Base-by-base conservation (phyloP, 1,140 invertebrate species). In the Phthorimaea operculella region DNA sequence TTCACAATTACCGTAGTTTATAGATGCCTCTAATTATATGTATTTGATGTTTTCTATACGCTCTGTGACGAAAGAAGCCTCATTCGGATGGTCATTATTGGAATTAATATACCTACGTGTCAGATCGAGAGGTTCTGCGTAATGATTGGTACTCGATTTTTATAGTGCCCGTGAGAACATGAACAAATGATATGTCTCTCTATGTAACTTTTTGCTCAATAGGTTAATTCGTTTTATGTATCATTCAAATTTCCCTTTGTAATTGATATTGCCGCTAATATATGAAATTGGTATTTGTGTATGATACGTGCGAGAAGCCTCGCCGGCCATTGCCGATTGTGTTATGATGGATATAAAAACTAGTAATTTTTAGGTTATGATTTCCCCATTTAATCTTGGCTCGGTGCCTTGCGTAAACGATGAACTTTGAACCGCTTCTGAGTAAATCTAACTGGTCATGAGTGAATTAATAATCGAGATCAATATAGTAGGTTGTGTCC, bases 71-170 rank as follows among this genome's bases (percentile, higher is more conserved):
- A 83, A 83, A 82, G 65, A 76, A 68, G 61, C 68, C 73, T 77
- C 75, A 79, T 74, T 71, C 70, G 61, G 59, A 60, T 69, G 67
- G 76, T 79, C 80, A 82, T 84, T 84, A 84, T 70, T 78, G 67
- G 79, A 81, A 84, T 84, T 84, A 84, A 84, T 84, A 82, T 81
- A 76, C 63, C 71, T 80, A 82, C 80, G 80, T 84, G 80, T 77
- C 66, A 74, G 78, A 76, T 80, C 78, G 69, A 72, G 64, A 80
- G 78, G 76, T 79, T 74, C 62, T 60, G 54, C 59, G 57, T 76
- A 83, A 78, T 80, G 72, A 76, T 71, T 62, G 72, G 64, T 66
- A 66, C 68, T 70, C 62, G 67, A 81, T 82, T 82, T 82, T 83
- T 83, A 76, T 78, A 70, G 69, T 62, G 69, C 67, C 68, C 79